Percentiles rank a stretch among this genome's conserved stretches.
These are phyloP conservation scores for Sciurus niger DNA, from an alignment of 2,113 vertebrate species.

Conservation along the genomic window DNA sequence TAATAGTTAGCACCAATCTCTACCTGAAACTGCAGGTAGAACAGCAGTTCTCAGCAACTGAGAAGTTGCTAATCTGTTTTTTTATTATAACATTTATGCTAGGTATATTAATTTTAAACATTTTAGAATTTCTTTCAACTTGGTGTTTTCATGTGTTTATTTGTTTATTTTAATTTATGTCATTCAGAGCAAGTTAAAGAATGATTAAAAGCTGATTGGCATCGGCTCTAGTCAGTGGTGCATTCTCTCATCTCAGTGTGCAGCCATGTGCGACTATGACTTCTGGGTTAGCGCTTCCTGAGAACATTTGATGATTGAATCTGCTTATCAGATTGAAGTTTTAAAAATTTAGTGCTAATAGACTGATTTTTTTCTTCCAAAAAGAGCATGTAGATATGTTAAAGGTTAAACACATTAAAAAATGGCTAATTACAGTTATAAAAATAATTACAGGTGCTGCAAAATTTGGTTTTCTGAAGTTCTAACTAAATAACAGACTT, in stretches of 20 bases:
- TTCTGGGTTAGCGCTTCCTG: neutral
- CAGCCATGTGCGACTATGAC: neutral
- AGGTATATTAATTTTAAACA: neutral
- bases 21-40: neutral
- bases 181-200: neutral
- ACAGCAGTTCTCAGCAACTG: neutral
- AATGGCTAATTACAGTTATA: neutral
- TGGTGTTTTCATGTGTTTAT: neutral
- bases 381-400: neutral
- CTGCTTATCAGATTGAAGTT: slow-evolving; percentile 65
- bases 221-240: rapidly evolving
- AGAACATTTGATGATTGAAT: slow-evolving; percentile 61
- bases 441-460: neutral
- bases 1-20: neutral
- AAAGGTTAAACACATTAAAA: neutral
- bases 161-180: slow-evolving; percentile 24
- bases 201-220: slow-evolving; percentile 9
- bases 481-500: neutral
- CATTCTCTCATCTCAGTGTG: neutral
- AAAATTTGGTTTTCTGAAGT: neutral
- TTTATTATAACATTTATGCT: neutral
- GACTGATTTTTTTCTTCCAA: slow-evolving; percentile 8
- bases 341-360: slow-evolving; percentile 54
- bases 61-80: neutral
- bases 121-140: slow-evolving; percentile 7